These are phyloP conservation scores for Pogona vitticeps DNA, from an alignment of 2,113 vertebrate species.

Conservation along the genomic window DNA sequence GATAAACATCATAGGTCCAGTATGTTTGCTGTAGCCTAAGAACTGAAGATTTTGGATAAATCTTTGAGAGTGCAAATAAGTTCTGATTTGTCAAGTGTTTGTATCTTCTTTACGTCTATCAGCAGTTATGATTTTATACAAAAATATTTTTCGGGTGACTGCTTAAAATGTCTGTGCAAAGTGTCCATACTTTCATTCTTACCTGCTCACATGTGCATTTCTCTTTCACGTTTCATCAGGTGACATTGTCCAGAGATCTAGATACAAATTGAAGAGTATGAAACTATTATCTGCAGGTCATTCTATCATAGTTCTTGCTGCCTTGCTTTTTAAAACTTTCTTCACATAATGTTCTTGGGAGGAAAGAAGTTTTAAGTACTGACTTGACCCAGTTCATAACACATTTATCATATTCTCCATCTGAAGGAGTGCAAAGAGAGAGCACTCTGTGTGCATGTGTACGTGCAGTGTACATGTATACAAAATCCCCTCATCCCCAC, in stretches of 20 bases:
- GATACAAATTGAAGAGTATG: neutral
- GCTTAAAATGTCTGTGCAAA: neutral
- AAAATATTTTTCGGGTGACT: neutral
- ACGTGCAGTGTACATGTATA: too few species aligned
- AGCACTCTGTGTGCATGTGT: neutral
- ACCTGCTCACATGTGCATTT: neutral
- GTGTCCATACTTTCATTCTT: neutral
- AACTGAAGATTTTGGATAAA: neutral
- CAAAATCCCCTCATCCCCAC: neutral
- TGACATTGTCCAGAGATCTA: neutral
- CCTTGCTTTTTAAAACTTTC: neutral
- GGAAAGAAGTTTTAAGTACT: neutral
- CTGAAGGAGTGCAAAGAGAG: neutral
- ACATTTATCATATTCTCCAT: neutral
- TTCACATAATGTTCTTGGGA: neutral
- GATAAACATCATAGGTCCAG: neutral
- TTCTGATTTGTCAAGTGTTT: neutral
- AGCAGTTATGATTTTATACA: neutral
- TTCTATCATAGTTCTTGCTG: neutral
- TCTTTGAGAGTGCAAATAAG: neutral
- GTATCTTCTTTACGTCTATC: neutral
- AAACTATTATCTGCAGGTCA: neutral
- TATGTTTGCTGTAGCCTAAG: neutral
- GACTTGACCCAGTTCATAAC: neutral
- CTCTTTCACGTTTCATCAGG: neutral